Conservation (phyloP, 2,797 vertebrate genomes). For the Propithecus deckenii region DNA sequence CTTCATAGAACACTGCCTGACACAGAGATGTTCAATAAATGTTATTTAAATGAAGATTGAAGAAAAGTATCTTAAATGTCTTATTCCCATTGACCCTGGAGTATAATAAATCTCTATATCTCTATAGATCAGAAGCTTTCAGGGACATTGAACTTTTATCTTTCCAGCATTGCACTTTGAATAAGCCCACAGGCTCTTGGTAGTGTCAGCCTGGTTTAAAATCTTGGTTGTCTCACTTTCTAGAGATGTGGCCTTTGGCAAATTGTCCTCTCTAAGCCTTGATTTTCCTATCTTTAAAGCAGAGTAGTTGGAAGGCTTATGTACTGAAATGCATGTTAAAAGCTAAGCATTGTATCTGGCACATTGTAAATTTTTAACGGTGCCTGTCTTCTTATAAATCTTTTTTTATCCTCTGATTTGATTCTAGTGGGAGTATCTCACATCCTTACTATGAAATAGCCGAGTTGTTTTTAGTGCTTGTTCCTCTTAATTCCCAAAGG, state of each 20-base stretch:
- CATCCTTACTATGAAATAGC: not conserved
- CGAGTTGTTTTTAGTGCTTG: not conserved
- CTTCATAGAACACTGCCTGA: not conserved
- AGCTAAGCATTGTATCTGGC: not conserved
- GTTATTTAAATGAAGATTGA: not conserved
- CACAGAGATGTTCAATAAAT: not conserved
- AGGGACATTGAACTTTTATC: not conserved
- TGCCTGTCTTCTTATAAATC: conserved; percentile 30
- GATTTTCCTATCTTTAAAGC: conserved; percentile 14
- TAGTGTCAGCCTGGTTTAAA: not conserved
- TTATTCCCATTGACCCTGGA: not conserved
- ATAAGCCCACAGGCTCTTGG: not conserved
- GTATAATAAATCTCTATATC: not conserved
- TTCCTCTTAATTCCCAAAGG: not conserved
- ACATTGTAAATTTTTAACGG: not conserved
- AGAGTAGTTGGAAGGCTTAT: conserved; percentile 11
- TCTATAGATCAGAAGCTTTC: not conserved
- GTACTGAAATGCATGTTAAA: conserved; percentile 5
- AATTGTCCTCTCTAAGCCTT: not conserved
- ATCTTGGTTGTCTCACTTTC: not conserved
- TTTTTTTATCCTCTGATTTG: conserved; percentile 26
- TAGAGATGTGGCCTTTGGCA: not conserved
- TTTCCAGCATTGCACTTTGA: not conserved
- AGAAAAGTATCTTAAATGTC: not conserved
- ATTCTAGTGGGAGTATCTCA: not conserved